A percentile compares a stretch with the other conserved stretches of the same genome.
phyloP scores from a whole-genome alignment of 2,888 invertebrate species.

The Megamerina dolium region DNA sequence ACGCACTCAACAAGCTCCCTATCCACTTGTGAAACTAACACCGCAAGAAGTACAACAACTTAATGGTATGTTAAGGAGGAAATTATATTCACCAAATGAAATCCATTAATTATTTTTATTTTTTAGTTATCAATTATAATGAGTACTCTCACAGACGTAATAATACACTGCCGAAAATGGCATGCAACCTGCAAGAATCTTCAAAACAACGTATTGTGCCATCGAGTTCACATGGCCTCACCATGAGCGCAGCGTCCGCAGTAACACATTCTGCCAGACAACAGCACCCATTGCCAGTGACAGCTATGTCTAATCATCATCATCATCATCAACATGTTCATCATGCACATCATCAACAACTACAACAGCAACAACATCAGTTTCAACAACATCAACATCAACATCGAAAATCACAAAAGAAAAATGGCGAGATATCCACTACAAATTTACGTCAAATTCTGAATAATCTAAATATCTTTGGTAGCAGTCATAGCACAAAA shows the following conservation, averaged over 20 bases:
- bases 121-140: slow-evolving; percentile 21
- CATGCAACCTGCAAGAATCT: slow-evolving; percentile 33
- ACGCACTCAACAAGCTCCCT: slow-evolving; percentile 73
- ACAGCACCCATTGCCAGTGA: not conserved
- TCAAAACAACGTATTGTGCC: too few species aligned
- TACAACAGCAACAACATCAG: slow-evolving; percentile 19
- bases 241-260: slow-evolving; percentile 14
- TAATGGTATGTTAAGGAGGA: slow-evolving; percentile 28
- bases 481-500: slow-evolving; percentile 41
- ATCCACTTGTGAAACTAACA: slow-evolving; percentile 69
- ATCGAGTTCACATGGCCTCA: slow-evolving; percentile 2
- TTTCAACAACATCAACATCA: slow-evolving; percentile 13
- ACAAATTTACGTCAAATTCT: slow-evolving; percentile 70
- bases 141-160: slow-evolving; percentile 31
- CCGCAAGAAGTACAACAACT: slow-evolving; percentile 45
- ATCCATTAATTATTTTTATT: not conserved
- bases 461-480: slow-evolving; percentile 74
- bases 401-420: slow-evolving; percentile 35
- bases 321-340: slow-evolving; percentile 31
- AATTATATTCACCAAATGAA: not conserved
- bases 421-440: slow-evolving; percentile 46
- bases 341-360: slow-evolving; percentile 20
- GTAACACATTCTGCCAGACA: slow-evolving; percentile 19
- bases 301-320: slow-evolving; percentile 7
- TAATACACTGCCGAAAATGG: slow-evolving; percentile 40